phyloP scores from a whole-genome alignment of 1,140 invertebrate species.

The Gonioctena quinquepunctata region DNA sequence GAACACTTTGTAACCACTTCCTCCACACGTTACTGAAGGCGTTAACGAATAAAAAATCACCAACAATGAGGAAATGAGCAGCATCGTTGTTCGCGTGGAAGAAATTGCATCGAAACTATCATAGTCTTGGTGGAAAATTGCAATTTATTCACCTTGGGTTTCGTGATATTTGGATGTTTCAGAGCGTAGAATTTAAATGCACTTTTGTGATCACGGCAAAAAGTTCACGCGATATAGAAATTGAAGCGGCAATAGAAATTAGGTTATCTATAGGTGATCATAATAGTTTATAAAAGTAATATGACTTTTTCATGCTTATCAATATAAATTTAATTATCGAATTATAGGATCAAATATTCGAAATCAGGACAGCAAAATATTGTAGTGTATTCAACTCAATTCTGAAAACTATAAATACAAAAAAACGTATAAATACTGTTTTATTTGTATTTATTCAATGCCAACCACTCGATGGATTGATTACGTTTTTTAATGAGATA shows the following conservation, averaged over 20 bases:
- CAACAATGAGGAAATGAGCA: neutral
- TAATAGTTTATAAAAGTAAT: too few species aligned
- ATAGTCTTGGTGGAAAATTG: neutral
- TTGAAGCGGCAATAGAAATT: neutral
- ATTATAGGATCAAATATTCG: too few species aligned
- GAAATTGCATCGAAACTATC: neutral
- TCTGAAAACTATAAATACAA: too few species aligned
- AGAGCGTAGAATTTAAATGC: slow-evolving; percentile 19
- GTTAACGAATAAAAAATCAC: neutral
- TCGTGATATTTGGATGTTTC: slow-evolving; percentile 8
- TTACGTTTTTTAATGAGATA: too few species aligned
- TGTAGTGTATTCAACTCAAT: too few species aligned
- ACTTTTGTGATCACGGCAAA: neutral
- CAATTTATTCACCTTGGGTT: neutral
- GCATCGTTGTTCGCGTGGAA: neutral
- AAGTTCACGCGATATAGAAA: slow-evolving; percentile 1
- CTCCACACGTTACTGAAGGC: neutral
- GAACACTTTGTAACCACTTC: slow-evolving; percentile 10
- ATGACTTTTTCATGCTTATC: too few species aligned
- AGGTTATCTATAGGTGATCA: neutral
- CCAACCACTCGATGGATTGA: too few species aligned
- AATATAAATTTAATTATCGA: too few species aligned
- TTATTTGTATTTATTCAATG: too few species aligned
- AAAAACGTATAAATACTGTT: too few species aligned
- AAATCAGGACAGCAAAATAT: too few species aligned